phyloP scores from a whole-genome alignment of 2,113 vertebrate species.

The Macquaria australasica region DNA sequence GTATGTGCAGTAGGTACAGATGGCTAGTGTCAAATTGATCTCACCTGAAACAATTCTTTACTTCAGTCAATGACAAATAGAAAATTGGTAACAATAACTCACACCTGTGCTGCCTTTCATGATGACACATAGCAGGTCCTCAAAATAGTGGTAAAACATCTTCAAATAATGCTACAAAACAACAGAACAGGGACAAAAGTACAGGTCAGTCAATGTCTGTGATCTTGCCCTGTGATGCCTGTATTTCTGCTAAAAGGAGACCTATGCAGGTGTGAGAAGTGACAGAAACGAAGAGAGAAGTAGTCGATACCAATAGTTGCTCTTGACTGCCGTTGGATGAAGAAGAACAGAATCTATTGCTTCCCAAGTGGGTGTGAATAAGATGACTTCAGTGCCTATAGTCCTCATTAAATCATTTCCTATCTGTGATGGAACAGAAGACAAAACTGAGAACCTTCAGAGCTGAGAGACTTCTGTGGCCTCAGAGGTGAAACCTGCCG shows the following conservation, averaged over 20 bases:
- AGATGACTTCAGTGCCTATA: not conserved
- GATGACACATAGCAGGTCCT: not conserved
- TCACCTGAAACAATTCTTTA: not conserved
- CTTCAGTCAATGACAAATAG: not conserved
- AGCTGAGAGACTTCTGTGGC: conserved; percentile 14
- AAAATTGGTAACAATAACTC: not conserved
- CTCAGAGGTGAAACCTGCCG: conserved; percentile 7
- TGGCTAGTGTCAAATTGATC: not conserved
- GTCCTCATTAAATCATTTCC: conserved; percentile 9
- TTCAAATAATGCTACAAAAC: not conserved
- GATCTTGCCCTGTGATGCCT: not conserved
- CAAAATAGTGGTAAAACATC: not conserved
- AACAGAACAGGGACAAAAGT: not conserved
- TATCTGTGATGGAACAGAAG: not conserved
- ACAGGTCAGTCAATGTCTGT: not conserved
- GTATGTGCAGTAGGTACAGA: not conserved
- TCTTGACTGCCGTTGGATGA: not conserved
- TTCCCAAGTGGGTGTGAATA: not conserved
- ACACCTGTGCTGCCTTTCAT: not conserved
- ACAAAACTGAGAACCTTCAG: conserved; percentile 3
- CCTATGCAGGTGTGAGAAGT: not conserved
- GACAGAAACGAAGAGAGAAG: not conserved
- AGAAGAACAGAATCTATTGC: not conserved
- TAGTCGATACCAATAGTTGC: not conserved
- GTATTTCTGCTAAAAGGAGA: not conserved